Evolutionary conservation across 2,888 invertebrate genomes (phyloP).

Genomic region (Onchidella celtica): DNA sequence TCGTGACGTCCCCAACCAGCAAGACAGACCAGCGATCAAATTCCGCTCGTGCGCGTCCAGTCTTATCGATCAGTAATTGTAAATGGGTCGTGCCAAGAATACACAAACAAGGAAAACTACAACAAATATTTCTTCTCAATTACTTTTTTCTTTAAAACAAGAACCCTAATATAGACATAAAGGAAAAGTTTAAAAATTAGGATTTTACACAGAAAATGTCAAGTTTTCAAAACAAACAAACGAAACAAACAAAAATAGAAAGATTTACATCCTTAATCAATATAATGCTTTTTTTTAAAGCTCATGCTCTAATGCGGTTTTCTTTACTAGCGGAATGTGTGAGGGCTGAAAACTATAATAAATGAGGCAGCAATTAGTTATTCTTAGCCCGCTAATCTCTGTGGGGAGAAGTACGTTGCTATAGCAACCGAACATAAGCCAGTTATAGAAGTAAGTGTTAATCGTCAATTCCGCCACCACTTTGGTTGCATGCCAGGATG

Average conservation of each 20-base stretch:
- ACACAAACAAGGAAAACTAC: neutral
- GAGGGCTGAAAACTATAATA: too few species aligned
- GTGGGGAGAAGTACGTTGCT: too few species aligned
- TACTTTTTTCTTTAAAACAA: neutral
- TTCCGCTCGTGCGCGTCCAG: neutral
- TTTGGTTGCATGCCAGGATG: too few species aligned
- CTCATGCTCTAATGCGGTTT: neutral
- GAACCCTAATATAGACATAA: neutral
- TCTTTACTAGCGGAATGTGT: neutral
- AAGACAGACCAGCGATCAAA: neutral
- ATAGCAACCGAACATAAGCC: too few species aligned
- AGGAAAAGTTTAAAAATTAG: too few species aligned
- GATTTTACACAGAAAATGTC: neutral
- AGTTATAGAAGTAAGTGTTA: too few species aligned
- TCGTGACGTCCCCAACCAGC: too few species aligned
- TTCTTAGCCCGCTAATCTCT: too few species aligned
- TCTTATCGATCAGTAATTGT: neutral
- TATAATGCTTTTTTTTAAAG: neutral
- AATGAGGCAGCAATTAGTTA: too few species aligned
- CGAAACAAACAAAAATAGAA: neutral
- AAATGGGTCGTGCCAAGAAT: neutral
- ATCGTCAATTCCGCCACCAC: too few species aligned
- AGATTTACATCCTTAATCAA: neutral
- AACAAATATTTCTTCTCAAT: neutral
- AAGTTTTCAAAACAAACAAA: neutral